A percentile compares a stretch with the other conserved stretches of the same genome.
Evolutionary conservation across 2,113 vertebrate genomes (phyloP).

Genomic region (Orthochromis indermauri): DNA sequence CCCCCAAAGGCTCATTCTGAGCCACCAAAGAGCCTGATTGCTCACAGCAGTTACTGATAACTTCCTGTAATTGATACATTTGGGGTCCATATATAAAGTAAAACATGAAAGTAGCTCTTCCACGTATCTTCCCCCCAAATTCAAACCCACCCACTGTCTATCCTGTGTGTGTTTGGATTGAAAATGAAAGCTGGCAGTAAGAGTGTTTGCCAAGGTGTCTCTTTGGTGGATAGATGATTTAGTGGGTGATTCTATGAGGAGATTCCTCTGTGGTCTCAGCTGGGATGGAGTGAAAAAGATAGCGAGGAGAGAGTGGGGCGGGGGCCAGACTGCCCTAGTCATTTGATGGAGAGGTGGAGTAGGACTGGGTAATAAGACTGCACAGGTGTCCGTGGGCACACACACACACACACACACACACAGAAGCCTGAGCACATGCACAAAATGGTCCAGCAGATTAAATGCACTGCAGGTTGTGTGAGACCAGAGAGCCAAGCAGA

Average conservation of each 20-base stretch:
- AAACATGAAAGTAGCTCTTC: neutral
- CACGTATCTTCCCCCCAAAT: neutral
- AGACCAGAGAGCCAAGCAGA: constrained; percentile 12
- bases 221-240: constrained; percentile 45
- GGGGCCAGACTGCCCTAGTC: neutral
- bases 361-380: constrained; percentile 41
- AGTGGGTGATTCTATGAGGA: constrained; percentile 45
- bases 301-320: constrained; percentile 6
- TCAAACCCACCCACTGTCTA: neutral
- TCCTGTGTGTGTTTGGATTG: constrained; percentile 10
- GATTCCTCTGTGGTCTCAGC: constrained; percentile 47
- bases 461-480: constrained; percentile 48
- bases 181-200: constrained; percentile 41
- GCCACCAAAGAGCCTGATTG: neutral
- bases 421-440: neutral
- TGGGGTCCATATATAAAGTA: neutral
- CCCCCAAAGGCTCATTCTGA: neutral
- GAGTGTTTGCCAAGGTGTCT: constrained; percentile 41
- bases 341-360: constrained; percentile 49
- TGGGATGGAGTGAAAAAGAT: constrained; percentile 24
- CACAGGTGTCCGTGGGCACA: neutral
- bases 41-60: neutral
- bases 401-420: neutral
- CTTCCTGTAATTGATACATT: neutral
- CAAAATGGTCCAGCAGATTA: constrained; percentile 37